phyloP scores from a whole-genome alignment of 2,797 vertebrate species.

The Morus bassanus region DNA sequence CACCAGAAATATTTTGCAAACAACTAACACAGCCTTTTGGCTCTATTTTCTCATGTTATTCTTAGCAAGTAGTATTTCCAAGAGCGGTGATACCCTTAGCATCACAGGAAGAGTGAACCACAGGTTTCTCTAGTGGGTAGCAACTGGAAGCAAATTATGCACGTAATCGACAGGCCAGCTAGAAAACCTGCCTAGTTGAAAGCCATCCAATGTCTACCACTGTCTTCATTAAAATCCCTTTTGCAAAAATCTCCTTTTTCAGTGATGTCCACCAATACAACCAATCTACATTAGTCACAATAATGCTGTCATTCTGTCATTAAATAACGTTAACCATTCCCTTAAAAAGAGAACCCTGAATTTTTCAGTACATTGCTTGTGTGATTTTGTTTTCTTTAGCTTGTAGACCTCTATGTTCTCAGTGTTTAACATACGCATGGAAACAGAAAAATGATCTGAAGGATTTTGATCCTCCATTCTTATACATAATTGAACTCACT shows the following conservation, averaged over 20 bases:
- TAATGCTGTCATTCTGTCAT: background rate
- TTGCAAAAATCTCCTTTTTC: background rate
- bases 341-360: background rate
- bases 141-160: background rate
- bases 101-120: background rate
- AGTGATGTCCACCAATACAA: background rate
- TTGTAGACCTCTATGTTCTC: background rate
- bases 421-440: background rate
- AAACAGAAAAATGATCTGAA: background rate
- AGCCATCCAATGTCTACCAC: background rate
- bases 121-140: background rate
- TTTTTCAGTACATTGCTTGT: background rate
- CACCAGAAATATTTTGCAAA: background rate
- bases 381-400: background rate
- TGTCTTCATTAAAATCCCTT: background rate
- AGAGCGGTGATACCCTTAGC: background rate
- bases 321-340: background rate
- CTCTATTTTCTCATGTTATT: background rate
- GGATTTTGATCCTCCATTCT: background rate
- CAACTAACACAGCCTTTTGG: background rate
- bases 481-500: background rate
- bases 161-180: background rate
- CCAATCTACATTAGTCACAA: background rate
- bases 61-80: conserved; percentile 8
- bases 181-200: background rate